phyloP scores from a whole-genome alignment of 2,113 vertebrate species.

The Sinocyclocheilus anshuiensis region DNA sequence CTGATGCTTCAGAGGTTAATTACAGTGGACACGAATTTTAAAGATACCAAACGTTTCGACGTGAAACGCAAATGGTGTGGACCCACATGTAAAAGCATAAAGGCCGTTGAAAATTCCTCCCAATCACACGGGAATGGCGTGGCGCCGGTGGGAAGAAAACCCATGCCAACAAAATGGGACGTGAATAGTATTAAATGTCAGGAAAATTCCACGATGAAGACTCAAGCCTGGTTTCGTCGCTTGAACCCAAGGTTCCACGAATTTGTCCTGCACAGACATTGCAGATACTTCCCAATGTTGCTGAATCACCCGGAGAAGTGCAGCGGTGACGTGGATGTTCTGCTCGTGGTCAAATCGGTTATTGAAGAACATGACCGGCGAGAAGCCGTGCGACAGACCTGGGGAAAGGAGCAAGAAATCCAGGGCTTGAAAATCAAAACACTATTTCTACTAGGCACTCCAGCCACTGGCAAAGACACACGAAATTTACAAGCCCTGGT shows the following conservation, averaged over 20 bases:
- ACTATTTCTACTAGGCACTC: conserved; percentile 77
- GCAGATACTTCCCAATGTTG: conserved; percentile 80
- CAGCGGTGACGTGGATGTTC: conserved; percentile 69
- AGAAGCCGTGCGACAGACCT: conserved; percentile 76
- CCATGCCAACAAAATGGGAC: conserved; percentile 66
- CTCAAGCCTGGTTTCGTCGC: conserved; percentile 71
- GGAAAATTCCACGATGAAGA: conserved; percentile 65
- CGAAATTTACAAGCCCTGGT: conserved; percentile 79
- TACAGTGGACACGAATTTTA: conserved; percentile 64
- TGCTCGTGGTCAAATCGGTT: conserved; percentile 80
- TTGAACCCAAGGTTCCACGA: conserved; percentile 76
- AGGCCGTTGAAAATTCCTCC: background rate
- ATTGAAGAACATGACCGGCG: conserved; percentile 80
- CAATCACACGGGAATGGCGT: background rate
- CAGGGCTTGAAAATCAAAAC: conserved; percentile 73
- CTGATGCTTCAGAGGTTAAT: conserved; percentile 78
- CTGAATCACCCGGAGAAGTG: conserved; percentile 82
- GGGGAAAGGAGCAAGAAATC: conserved; percentile 70
- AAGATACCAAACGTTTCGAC: conserved; percentile 55
- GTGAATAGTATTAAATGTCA: conserved; percentile 70
- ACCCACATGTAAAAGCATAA: conserved; percentile 55
- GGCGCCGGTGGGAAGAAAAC: conserved; percentile 42
- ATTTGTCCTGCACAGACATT: conserved; percentile 79
- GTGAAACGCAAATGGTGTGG: conserved; percentile 61
- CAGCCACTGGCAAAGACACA: conserved; percentile 71